phyloP scores from a whole-genome alignment of 2,113 vertebrate species.

The Mastomys natalensis region DNA sequence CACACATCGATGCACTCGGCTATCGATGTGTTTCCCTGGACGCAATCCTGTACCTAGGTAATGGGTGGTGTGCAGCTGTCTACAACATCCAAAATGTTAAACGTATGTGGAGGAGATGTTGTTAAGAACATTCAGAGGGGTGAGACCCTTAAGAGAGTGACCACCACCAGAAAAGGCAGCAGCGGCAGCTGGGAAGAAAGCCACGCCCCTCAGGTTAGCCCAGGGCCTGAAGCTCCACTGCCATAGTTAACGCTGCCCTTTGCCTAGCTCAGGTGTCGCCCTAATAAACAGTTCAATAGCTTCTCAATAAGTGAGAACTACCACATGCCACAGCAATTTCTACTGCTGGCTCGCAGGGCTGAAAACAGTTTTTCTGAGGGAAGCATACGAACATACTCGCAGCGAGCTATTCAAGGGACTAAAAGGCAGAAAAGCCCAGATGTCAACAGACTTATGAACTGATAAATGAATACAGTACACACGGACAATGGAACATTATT shows the following conservation, averaged over 20 bases:
- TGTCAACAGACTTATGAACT: background rate
- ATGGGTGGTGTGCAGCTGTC: background rate
- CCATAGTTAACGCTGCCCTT: background rate
- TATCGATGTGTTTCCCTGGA: background rate
- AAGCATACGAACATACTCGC: background rate
- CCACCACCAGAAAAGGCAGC: background rate
- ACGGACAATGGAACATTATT: background rate
- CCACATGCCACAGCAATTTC: background rate
- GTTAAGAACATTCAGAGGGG: too few species aligned
- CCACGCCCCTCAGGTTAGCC: too few species aligned
- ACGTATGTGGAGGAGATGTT: background rate
- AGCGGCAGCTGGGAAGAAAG: background rate
- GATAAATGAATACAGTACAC: background rate
- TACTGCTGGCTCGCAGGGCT: background rate
- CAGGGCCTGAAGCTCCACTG: background rate
- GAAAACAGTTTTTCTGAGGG: background rate
- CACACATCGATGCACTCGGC: background rate
- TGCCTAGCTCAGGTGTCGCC: too few species aligned
- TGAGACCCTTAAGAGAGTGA: background rate
- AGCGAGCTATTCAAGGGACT: background rate
- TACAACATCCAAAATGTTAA: background rate
- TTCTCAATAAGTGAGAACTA: background rate
- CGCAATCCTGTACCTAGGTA: background rate
- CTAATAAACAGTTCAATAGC: background rate
- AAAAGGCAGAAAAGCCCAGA: background rate